Base-by-base conservation (phyloP, 2,113 vertebrate genomes). In the Zingel zingel region DNA sequence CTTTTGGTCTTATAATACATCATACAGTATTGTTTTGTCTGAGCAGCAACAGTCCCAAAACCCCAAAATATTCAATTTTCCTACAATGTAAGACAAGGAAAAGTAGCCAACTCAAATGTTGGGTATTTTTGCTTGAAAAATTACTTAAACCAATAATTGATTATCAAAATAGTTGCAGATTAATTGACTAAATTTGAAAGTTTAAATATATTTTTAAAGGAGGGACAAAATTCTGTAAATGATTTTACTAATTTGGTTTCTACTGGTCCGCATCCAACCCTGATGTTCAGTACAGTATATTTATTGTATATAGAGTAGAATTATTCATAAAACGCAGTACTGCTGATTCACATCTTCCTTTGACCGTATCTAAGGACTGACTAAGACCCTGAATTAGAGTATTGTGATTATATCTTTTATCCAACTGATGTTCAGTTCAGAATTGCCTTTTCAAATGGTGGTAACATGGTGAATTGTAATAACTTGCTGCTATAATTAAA, bases 231-330 rank as follows among this genome's bases (percentile, higher is more conserved):
- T 33, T 33, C 5, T 33, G 33, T 33, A 23, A 5, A 58, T 9
- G 19, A 13, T 13, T 57, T 58, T 6, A 71, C 15, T 27, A 13
- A 25, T 71, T 78, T 69, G 36, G 8, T 59, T 85, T 56, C 15
- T 58, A 5, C 25, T 33, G 58, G 9, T 16, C 53, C 19, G 5
- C 30, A 65, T 9, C 5, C 9, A 67, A 13, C 5, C 12, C 12
- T 23, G 45, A 11, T 11, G 5, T 66, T 65, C 51, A 18, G 3
- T 16, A 66, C 10, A 71, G 2, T 43, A 15, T 19, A 33, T 14
- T 30, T 8, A 51, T 56, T 70, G 39, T 43, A 11, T 43, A 11
- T 12, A 66, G 15, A 71, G 8, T 56, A n/a, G 30, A 33, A 21
- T 30, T 14, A 68, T 70, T 56, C 3, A 36, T 70, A 36, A 36